Evolutionary conservation across 2,797 vertebrate species (phyloP), one percentile per base, ranked within the genome.

Genomic region (Urophycis tenuis): DNA sequence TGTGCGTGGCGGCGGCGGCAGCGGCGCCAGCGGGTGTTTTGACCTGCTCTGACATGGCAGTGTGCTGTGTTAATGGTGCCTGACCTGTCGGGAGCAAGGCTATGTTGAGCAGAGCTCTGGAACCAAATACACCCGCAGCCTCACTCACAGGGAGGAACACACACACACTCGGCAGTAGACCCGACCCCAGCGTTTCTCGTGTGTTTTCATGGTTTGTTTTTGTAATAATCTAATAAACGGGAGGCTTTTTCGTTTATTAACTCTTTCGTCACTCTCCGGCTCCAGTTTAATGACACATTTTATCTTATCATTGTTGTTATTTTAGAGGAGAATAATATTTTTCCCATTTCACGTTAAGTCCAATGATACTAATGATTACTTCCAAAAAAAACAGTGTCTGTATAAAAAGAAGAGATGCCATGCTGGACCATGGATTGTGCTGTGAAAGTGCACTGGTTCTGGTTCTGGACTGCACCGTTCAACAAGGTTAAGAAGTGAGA

Each of bases 31-130:
- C 11, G 82, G 86, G 74, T 87, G 83, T 85, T 89, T 84, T 88
- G 87, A 85, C 86, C 91, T 83, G 85, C 87, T 86, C 87, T 90
- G 84, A 87, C 85, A 87, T 79, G 41, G 79, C 85, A 82, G 86
- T 91, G 84, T 88, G 85, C 86, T 88, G 74, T 2, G 80, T 82
- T 91, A 88, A 92, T 91, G 85, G 87, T 75, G 86, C 90, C 88
- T 90, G 89, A 91, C 88, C 86, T 84, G 81, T 80, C 80, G 83
- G 74, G 82, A 9, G 60, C 76, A 72, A 67, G 49, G 77, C 77
- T 79, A 29, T 77, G 60, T 71, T 75, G 64, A 49, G 75, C 74
- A 39, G 19, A 15, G 78, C 32, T 34, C 39, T 71, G 45, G 70
- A 80, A 71, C 30, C 60, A 11, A 67, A 29, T 29, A 12, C 60